These are phyloP conservation scores for Danio aesculapii DNA, from an alignment of 2,797 vertebrate species.

Conservation along the genomic window DNA sequence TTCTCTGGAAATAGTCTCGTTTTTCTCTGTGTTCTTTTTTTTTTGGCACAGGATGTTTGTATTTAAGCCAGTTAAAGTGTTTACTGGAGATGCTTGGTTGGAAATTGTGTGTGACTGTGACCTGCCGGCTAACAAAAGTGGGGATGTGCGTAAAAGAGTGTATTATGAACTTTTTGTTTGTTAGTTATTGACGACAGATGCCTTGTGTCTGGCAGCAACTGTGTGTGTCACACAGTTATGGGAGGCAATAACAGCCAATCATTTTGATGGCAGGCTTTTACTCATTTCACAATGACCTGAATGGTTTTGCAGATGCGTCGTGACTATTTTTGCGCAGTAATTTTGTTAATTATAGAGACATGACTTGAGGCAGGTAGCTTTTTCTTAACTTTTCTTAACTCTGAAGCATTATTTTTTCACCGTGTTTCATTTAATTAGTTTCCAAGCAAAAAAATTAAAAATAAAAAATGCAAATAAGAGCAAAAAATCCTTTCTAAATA, in stretches of 20 bases:
- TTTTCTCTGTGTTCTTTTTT: neutral
- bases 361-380: no score
- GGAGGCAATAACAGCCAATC: slow-evolving; percentile 3
- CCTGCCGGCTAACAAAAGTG: neutral
- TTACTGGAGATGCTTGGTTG: neutral
- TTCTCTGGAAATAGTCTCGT: neutral
- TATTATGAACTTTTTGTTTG: neutral
- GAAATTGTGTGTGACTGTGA: neutral
- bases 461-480: no score
- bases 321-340: neutral
- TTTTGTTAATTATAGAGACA: neutral
- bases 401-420: no score
- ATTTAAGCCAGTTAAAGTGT: slow-evolving; percentile 18
- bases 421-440: no score
- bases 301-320: neutral
- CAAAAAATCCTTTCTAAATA: no score
- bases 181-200: neutral
- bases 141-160: neutral
- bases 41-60: slow-evolving; percentile 5
- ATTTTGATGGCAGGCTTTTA: neutral
- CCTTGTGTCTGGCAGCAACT: neutral
- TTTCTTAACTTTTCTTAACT: no score
- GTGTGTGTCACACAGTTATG: neutral
- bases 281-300: neutral
- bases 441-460: no score